A percentile compares a stretch with the other conserved stretches of the same genome.
Evolutionary conservation across 2,113 vertebrate species (phyloP).

Genomic region (Xenus cinereus): DNA sequence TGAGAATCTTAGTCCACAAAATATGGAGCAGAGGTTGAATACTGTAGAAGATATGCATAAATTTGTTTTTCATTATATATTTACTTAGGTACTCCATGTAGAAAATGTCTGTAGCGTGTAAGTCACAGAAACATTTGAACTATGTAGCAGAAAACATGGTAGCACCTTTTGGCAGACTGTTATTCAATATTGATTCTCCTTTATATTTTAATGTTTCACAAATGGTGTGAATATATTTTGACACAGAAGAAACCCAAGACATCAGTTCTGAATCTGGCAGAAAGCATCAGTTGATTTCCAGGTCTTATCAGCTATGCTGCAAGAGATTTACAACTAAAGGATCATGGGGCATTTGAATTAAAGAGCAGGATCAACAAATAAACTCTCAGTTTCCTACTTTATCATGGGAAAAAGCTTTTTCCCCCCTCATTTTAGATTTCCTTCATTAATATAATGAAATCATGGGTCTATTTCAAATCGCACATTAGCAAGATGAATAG

Average conservation of each 20-base stretch:
- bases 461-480: background rate
- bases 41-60: background rate
- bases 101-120: background rate
- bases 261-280: background rate
- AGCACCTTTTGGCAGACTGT: background rate
- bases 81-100: background rate
- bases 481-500: background rate
- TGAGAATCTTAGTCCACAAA: background rate
- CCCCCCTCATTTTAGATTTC: background rate
- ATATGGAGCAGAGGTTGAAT: background rate
- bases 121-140: background rate
- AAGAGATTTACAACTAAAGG: background rate
- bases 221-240: background rate
- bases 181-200: background rate
- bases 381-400: background rate
- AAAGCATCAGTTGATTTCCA: background rate
- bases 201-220: background rate
- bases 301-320: background rate
- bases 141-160: background rate
- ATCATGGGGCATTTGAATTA: background rate
- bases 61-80: background rate
- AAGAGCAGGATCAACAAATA: background rate
- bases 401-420: background rate
- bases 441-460: background rate
- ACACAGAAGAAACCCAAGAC: background rate